These are phyloP conservation scores for Gila robusta DNA, from an alignment of 2,797 vertebrate species.

Conservation along the genomic window DNA sequence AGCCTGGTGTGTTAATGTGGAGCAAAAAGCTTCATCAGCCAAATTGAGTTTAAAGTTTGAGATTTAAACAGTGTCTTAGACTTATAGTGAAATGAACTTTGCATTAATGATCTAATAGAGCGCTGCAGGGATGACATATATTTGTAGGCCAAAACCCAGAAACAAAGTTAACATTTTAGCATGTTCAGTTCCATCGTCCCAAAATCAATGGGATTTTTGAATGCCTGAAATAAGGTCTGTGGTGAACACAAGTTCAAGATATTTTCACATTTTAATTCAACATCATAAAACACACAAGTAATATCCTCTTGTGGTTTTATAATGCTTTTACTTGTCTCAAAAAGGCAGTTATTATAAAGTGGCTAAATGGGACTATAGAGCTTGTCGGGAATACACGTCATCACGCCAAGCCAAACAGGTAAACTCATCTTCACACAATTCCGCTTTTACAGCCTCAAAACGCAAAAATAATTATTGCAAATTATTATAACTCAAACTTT, in stretches of 20 bases:
- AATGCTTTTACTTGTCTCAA: too few relatives aligned
- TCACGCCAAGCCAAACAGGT: neutral
- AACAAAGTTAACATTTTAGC: neutral
- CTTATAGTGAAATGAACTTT: neutral
- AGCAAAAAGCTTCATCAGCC: conserved; percentile 5
- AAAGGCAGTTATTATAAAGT: too few relatives aligned
- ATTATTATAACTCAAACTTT: neutral
- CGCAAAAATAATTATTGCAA: neutral
- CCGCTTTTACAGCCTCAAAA: neutral
- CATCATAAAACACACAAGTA: too few relatives aligned
- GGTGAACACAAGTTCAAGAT: neutral
- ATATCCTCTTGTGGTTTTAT: too few relatives aligned
- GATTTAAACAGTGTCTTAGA: neutral
- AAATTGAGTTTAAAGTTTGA: neutral
- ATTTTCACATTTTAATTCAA: too few relatives aligned
- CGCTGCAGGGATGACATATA: neutral
- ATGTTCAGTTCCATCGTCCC: neutral
- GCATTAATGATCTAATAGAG: neutral
- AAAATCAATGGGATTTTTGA: neutral
- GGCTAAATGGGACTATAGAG: too few relatives aligned
- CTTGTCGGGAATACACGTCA: neutral
- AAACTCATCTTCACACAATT: neutral
- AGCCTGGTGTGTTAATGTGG: neutral
- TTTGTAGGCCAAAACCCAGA: neutral
- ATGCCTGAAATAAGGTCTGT: neutral